Base-by-base conservation (phyloP, 1,140 invertebrate genomes). In the Euwallacea similis region DNA sequence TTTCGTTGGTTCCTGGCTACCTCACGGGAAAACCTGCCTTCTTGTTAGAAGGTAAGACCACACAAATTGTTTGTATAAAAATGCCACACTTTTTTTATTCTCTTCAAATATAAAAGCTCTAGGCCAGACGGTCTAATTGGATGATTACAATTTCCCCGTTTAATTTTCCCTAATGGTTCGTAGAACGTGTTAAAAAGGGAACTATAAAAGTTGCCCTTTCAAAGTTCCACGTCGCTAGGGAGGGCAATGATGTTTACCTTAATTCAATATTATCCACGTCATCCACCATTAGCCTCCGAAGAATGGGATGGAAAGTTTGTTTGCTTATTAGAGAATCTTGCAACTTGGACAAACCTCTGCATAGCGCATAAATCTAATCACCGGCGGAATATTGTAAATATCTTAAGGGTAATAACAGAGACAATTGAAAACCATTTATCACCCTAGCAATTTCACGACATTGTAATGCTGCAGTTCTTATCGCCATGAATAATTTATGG, bases 11-110 rank as follows among this genome's bases (percentile, higher is more conserved):
- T 66, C 84, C 86, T 69, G 88, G 88, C 73, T 85, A 87, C 78
- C 87, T 88, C 78, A 85, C 85, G 75, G 83, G 88, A 76, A 85
- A 86, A 73, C 87, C 88, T 73, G 89, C 88, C 73, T 87, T 89
- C 81, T 83, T 84, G 73, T 81, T 89, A 70, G 83, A 88, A 86
- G 87, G 87, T 89, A 82, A 82, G 21, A 33, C 21, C 21, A 33
- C 21, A 33, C 21, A 42, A 53, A 11, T 53, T 53, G 15, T 8
- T 9, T 53, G 15, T 33, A 33, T 33, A 33, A 33, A 33, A 33
- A 33, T 33, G 21, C 21, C 21, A 33, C 21, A 33, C 21, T 33
- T 33, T 33, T 33, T 33, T 33, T 33, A 50, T 50, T 50, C 6
- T 50, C 9, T 50, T 50, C 13, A 50, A 13, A 11, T 33, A 33